Evolutionary conservation across 2,113 vertebrate species (phyloP), one percentile per base, ranked within the genome.

Genomic region (Oncorhynchus kisutch): DNA sequence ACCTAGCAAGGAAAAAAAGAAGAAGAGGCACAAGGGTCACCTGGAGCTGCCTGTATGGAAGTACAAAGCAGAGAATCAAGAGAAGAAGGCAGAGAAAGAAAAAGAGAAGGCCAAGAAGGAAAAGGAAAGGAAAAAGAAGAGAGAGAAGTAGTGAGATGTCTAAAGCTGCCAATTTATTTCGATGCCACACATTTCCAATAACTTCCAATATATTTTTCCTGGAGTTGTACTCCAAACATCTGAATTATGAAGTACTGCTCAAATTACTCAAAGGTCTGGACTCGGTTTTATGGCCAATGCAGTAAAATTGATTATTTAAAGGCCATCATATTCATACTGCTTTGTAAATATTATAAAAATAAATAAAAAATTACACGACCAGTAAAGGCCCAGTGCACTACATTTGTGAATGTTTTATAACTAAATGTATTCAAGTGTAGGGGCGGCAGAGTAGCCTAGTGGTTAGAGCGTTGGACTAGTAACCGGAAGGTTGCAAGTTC

Each of bases 31-130:
- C 22, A 85, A 82, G 62, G 82, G 89, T 16, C 85, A 84, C 1
- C 88, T 97, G 82, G 86, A 93, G 71, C 94, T 88, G 0, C 96
- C 96, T 0, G 80, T 84, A 57, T 96, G 96, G 95, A 92, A 54
- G 71, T 96, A 96, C 90, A 96, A 95, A 86, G 82, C 92, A 83
- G 86, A 90, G 67, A 93, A 90, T 80, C 90, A 93, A 1, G 84
- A 94, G 83, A 95, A 88, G 8, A 91, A 45, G 70, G 84, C 3
- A 0, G 81, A 73, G 78, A 18, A 5, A 0, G n/a, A 85, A 2
- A 85, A 86, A 27, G 72, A 74, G 31, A 70, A 82, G 11, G 85
- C 77, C 34, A 86, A 82, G 1, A 71, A 34, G 34, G 34, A 34
- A 34, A 34, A 70, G 73, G 57, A n/a, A 57, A 29, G 71, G 3